Conservation (phyloP, 2,797 vertebrate species). For the Sebastes nivosus region DNA sequence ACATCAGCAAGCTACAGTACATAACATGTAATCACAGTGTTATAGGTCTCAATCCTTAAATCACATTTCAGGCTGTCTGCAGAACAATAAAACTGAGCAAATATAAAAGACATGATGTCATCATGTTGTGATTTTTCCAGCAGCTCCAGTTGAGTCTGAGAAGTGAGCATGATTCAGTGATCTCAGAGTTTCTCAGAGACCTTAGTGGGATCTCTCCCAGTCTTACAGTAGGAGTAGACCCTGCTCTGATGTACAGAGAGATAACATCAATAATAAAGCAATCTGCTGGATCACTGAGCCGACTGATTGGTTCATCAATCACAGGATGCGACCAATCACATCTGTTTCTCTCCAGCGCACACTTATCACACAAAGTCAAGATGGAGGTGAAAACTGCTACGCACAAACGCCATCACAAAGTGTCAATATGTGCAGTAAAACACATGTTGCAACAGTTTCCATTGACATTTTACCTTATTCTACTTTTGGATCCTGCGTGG, state of each 20-base stretch:
- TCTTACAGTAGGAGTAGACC: not conserved
- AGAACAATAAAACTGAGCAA: constrained; percentile 2
- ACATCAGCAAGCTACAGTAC: not conserved
- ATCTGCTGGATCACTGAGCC: constrained; percentile 34
- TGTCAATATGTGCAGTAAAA: not conserved
- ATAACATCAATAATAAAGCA: constrained; percentile 31
- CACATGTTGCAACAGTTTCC: not conserved
- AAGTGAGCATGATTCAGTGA: not conserved
- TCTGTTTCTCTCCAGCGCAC: not conserved
- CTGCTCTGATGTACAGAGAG: not conserved
- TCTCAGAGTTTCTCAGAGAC: not conserved
- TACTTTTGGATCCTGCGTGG: not conserved
- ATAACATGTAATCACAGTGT: not conserved
- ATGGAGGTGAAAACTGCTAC: not conserved
- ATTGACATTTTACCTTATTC: not conserved
- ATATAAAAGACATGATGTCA: constrained; percentile 1
- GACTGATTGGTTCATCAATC: constrained; percentile 37
- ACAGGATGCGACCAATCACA: not conserved
- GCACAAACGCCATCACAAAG: not conserved
- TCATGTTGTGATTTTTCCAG: not conserved
- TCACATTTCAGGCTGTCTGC: constrained; percentile 1
- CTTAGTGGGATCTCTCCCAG: not conserved
- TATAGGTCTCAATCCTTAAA: not conserved
- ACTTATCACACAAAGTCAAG: not conserved
- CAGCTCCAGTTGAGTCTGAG: not conserved